phyloP scores from a whole-genome alignment of 1,140 invertebrate genomes.

The Uloborus diversus region DNA sequence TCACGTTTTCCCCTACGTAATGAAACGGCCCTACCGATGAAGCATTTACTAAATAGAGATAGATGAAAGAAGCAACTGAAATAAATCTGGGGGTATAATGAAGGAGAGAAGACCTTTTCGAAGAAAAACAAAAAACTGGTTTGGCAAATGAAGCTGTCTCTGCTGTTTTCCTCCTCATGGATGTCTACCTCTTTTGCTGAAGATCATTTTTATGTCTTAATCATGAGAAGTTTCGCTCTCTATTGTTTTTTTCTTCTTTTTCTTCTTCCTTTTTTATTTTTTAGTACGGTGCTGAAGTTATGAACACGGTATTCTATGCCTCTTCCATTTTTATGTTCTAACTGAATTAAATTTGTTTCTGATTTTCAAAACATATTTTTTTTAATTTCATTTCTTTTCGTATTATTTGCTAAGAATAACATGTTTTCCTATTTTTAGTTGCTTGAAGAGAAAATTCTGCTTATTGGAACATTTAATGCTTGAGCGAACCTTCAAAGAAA shows the following conservation, averaged over 20 bases:
- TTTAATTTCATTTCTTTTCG: no score
- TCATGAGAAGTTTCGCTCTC: no score
- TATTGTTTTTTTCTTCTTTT: neutral
- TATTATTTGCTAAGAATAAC: no score
- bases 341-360: no score
- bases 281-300: no score
- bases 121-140: conserved; percentile 14
- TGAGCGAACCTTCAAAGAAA: no score
- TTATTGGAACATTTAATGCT: no score
- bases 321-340: no score
- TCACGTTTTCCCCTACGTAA: conserved; percentile 40
- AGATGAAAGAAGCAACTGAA: conserved; percentile 8
- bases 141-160: conserved; percentile 43
- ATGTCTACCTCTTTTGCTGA: conserved; percentile 18
- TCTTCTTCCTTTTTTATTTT: neutral
- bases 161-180: neutral
- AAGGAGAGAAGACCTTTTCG: neutral
- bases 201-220: neutral
- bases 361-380: no score
- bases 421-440: no score
- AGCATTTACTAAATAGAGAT: conserved; percentile 49
- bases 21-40: conserved; percentile 42
- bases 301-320: no score
- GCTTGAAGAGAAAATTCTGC: no score
- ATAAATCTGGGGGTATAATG: neutral